These are phyloP conservation scores for Ctenochaetus hawaiiensis DNA, from an alignment of 2,797 vertebrate species.

Conservation along the genomic window DNA sequence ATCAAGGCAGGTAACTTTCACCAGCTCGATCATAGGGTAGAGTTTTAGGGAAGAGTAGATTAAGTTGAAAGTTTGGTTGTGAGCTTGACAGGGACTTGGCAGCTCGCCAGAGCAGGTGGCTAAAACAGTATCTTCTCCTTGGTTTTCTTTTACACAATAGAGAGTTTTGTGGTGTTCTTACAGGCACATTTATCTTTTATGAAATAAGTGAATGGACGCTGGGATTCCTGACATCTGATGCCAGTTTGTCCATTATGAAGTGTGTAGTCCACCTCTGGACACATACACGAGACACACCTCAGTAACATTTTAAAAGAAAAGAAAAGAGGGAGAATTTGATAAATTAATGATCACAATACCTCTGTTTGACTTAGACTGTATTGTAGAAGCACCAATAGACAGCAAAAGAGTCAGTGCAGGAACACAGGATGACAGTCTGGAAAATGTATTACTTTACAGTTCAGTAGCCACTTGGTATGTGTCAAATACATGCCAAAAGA, in stretches of 20 bases:
- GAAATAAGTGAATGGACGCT: neutral
- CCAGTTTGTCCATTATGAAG: neutral
- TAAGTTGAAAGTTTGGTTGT: slow-evolving; percentile 61
- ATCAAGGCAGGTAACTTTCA: slow-evolving; percentile 64
- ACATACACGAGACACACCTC: neutral
- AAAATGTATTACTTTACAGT: neutral
- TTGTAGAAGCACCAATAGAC: neutral
- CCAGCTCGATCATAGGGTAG: slow-evolving; percentile 40
- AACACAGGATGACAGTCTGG: neutral
- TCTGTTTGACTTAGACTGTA: neutral
- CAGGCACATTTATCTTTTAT: neutral
- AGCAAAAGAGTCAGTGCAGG: neutral
- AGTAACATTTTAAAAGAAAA: neutral
- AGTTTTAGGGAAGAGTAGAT: slow-evolving; percentile 52
- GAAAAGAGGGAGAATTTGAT: neutral
- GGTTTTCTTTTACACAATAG: slow-evolving; percentile 10
- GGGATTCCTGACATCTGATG: neutral
- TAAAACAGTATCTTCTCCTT: slow-evolving; percentile 9
- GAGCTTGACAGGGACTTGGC: slow-evolving; percentile 60
- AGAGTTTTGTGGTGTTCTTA: neutral
- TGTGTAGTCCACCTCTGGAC: neutral
- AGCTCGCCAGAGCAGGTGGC: slow-evolving; percentile 44
- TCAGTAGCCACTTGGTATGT: neutral
- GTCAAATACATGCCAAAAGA: neutral
- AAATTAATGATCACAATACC: neutral